Conservation (phyloP, 2,113 vertebrate genomes). For the Paradoxurus hermaphroditus region DNA sequence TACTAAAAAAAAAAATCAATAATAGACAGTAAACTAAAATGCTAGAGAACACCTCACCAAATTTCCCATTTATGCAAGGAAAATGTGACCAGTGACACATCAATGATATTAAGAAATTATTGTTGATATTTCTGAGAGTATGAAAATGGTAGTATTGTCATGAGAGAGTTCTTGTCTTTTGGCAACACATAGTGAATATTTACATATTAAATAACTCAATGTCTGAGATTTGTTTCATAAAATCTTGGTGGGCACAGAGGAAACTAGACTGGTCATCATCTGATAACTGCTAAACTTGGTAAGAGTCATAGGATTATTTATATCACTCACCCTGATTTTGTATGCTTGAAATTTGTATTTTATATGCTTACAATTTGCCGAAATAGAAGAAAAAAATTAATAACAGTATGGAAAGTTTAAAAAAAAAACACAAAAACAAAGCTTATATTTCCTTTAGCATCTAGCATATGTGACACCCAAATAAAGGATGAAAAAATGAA, state of each 20-base stretch:
- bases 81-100: background rate
- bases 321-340: background rate
- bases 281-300: background rate
- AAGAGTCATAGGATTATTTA: background rate
- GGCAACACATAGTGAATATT: background rate
- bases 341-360: background rate
- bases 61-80: background rate
- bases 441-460: background rate
- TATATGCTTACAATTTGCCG: background rate
- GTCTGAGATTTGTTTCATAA: background rate
- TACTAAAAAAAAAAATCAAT: too few relatives aligned
- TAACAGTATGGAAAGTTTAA: background rate
- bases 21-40: background rate
- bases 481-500: background rate
- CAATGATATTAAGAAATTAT: background rate
- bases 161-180: background rate
- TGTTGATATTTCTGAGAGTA: background rate
- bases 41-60: background rate
- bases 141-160: background rate
- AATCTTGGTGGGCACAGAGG: background rate
- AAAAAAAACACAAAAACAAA: background rate
- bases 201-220: background rate
- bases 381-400: background rate
- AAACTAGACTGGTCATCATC: background rate
- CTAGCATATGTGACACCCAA: background rate